Evolutionary conservation across 2,888 invertebrate species (phyloP), one percentile per base, ranked within the genome.

Genomic region (Amphipoea oculea): DNA sequence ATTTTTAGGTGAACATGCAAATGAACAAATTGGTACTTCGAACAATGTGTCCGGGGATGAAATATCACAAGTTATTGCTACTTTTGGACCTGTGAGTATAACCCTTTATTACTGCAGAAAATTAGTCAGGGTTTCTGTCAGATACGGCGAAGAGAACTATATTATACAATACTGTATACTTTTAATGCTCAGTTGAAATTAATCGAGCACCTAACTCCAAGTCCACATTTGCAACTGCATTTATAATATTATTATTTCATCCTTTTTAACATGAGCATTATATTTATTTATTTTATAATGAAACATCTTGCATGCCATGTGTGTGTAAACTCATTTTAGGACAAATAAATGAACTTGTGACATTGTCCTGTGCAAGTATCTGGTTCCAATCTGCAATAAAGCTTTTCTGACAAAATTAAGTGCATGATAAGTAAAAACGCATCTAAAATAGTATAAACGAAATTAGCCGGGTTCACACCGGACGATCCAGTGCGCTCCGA

Each of bases 1-100:
- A 45, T 79, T 93, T 94, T 36, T 91, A 97, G 97, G 96, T 90
- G 95, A 97, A 94, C 94, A 97, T 94, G 95, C 95, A 40, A 96
- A 95, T 90, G 96, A 96, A 88, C 96, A 96, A 76, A 94, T 96
- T 40, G 96, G 96, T 7, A 94, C 95, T 2, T 93, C 92, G 78
- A 94, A 90, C 70, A 95, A 94, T 90, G 94, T 94, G 51, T 95
- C 95, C 11, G 95, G 94, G 23, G 96, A 96, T 89, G 96, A 97
- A 90, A 96, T 97, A 90, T 94, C 96, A 40, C 94, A 96, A 94
- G 96, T 96, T 45, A 96, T 96, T 66, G 96, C 96, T 62, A 93
- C 94, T 48, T 97, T 96, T 92, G 96, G 96, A 63, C 96, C 96
- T 0, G 97, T 97, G 86, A 95, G 96, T 94, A 76, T 40, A n/a